Conservation (phyloP, 2,797 vertebrate genomes). For the Chiloscyllium punctatum region DNA sequence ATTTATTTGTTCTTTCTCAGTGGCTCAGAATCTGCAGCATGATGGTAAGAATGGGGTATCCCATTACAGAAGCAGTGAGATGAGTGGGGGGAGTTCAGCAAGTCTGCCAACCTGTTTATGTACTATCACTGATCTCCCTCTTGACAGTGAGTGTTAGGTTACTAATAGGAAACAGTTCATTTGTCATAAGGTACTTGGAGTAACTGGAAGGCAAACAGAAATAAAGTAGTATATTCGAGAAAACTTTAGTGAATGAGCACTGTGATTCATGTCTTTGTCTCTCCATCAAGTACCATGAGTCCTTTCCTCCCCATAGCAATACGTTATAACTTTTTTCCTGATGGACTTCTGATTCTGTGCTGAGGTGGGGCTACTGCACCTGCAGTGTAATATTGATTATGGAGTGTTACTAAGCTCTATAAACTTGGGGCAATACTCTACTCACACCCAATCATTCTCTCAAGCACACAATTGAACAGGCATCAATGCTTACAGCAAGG, state of each 20-base stretch:
- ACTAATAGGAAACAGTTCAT: neutral
- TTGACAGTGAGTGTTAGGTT: neutral
- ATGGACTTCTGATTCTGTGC: neutral
- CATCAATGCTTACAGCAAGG: neutral
- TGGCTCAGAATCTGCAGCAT: neutral
- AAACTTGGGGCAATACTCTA: neutral
- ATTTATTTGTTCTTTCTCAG: slow-evolving; percentile 5
- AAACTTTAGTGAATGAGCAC: neutral
- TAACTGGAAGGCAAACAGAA: neutral
- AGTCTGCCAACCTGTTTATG: neutral
- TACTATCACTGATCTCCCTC: neutral
- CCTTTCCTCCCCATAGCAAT: neutral
- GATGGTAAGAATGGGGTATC: neutral
- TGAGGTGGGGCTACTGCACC: neutral
- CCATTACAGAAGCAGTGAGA: neutral
- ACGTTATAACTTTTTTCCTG: neutral
- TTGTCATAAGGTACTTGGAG: neutral
- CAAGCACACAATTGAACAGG: neutral
- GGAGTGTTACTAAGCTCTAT: neutral
- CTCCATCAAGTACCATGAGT: neutral
- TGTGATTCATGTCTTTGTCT: neutral
- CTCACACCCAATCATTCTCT: neutral
- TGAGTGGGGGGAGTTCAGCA: neutral
- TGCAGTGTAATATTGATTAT: neutral
- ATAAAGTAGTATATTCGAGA: neutral